Percentiles rank a stretch among this genome's conserved stretches.
These are phyloP conservation scores for Paramormyrops kingsleyae DNA, from an alignment of 2,113 vertebrate species.

Conservation along the genomic window DNA sequence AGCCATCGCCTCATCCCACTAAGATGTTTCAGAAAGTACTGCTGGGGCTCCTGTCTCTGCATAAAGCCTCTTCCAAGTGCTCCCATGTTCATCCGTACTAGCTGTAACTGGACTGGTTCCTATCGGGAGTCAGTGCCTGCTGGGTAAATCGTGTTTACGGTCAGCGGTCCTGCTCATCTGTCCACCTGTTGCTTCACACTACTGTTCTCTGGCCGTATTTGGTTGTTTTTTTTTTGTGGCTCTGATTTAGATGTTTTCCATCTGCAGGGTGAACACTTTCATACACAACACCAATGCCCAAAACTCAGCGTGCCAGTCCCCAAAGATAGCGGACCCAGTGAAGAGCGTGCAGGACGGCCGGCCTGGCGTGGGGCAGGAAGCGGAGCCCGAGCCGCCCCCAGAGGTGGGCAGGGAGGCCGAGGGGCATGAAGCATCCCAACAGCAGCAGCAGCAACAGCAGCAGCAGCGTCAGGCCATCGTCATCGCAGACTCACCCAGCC, in stretches of 20 bases:
- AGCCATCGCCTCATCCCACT: neutral
- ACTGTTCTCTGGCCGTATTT: neutral
- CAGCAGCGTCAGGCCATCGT: constrained; percentile 80
- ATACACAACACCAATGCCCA: constrained; percentile 80
- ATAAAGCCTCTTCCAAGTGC: neutral
- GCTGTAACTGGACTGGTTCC: neutral
- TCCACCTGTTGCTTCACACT: neutral
- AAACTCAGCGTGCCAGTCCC: constrained; percentile 78
- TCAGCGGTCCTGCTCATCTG: neutral
- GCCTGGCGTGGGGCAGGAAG: constrained; percentile 55
- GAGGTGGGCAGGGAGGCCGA: constrained; percentile 52
- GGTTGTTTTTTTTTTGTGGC: neutral
- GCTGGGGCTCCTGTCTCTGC: neutral
- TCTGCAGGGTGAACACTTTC: constrained; percentile 71
- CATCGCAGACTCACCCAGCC: constrained; percentile 78
- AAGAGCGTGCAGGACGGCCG: constrained; percentile 70
- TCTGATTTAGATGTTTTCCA: constrained; percentile 20
- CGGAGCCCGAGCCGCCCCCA: constrained; percentile 50
- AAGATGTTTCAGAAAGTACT: neutral
- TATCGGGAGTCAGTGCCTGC: neutral
- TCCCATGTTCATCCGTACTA: neutral
- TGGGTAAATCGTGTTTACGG: neutral
- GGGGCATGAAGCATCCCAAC: constrained; percentile 54
- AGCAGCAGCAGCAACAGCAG: constrained; percentile 57
- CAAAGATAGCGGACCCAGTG: constrained; percentile 77